Base-by-base conservation (phyloP, 2,113 vertebrate genomes). In the Prionailurus bengalensis region DNA sequence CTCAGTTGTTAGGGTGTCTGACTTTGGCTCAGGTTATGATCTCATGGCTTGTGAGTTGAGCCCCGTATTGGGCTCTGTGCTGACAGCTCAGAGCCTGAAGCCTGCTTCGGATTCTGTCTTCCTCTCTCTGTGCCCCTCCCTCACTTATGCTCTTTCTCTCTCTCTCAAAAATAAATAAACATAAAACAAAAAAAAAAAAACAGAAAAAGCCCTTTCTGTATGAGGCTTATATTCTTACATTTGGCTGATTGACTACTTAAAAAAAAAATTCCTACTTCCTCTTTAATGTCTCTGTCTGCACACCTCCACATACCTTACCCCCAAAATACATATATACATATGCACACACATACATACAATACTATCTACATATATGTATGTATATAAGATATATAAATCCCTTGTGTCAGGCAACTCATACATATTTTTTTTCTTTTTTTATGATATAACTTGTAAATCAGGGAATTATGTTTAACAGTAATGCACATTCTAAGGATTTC, bases 231-330 rank as follows among this genome's bases (percentile, higher is more conserved):
- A 16, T 51, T 48, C 48, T 94, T 65, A 65, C 10, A 25, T 39
- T 51, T 7, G 19, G 1, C 10, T 74, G 39, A 79, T n/a, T 68
- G 13, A 36, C 36, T 79, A 7, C 10, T 92, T 86, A 89, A 89
- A 83, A 88, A 83, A 88, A 76, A 70, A 48, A 76, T 17, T 63
- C 29, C 91, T 78, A 45, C 11, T 92, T 94, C 89, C 25, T 90
- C n/a, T 92, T 85, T 74, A 71, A 45, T n/a, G 0, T 58, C 42
- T 51, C 12, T 83, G 1, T 61, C 2, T 45, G 2, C 4, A 66
- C 42, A 66, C 61, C 25, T n/a, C 17, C 66, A 3, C 29, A 55
- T 88, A 55, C 9, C 8, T 14, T 21, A 51, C 2, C 16, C 14
- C 39, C 33, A 19, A 68, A 36, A 51, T 33, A 39, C 14, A 65